A percentile compares a stretch with the other conserved stretches of the same genome.
These are phyloP conservation scores for Gila robusta DNA, from an alignment of 2,797 vertebrate genomes.

Conservation along the genomic window DNA sequence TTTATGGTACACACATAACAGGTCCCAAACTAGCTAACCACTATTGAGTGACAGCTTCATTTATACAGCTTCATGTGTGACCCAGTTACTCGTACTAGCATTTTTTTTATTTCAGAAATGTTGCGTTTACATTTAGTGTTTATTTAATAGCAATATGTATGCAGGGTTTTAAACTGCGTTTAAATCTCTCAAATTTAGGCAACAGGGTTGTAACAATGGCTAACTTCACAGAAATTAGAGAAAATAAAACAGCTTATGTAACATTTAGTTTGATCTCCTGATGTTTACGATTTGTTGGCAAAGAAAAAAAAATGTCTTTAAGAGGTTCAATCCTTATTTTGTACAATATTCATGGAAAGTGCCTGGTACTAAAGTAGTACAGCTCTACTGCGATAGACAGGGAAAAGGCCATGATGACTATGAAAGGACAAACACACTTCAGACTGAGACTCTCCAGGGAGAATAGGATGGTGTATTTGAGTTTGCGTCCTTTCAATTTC, in stretches of 20 bases:
- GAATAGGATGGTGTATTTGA: slow-evolving; percentile 50
- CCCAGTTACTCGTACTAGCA: not conserved
- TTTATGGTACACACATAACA: not conserved
- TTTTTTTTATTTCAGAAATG: not conserved
- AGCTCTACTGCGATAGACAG: not conserved
- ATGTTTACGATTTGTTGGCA: not conserved
- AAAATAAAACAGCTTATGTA: not conserved
- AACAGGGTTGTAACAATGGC: not conserved
- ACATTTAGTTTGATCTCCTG: not conserved
- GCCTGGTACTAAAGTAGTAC: not conserved
- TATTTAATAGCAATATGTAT: not conserved
- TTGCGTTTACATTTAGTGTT: not conserved
- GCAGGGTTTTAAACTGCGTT: not conserved
- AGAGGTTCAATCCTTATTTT: not conserved
- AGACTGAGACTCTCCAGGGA: slow-evolving; percentile 21
- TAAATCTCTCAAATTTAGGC: not conserved
- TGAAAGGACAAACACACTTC: slow-evolving; percentile 49
- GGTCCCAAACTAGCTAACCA: not conserved
- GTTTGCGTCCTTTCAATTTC: slow-evolving; percentile 60
- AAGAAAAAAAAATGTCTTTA: not conserved
- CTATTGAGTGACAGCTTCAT: not conserved
- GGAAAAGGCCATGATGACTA: slow-evolving; percentile 32
- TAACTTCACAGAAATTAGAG: not conserved
- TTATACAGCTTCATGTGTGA: not conserved
- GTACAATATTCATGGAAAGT: not conserved